phyloP scores from a whole-genome alignment of 2,888 invertebrate genomes.

The Euspilapteryx auroguttella region DNA sequence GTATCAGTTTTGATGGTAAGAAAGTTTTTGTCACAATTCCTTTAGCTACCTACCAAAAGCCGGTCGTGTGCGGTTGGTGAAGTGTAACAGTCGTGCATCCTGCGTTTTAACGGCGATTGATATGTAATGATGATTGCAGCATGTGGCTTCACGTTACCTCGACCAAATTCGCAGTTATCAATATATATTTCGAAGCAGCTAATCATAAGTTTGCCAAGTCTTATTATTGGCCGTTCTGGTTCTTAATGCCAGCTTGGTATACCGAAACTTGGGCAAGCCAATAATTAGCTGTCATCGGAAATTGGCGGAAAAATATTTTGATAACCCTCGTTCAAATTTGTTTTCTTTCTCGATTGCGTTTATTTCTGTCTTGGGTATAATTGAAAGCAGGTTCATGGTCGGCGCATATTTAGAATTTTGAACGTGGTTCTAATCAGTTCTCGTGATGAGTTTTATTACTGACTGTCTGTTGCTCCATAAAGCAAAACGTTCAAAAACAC shows the following conservation, averaged over 20 bases:
- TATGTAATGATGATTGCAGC: conserved; percentile 31
- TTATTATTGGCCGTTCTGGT: conserved; percentile 21
- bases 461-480: conserved; percentile 32
- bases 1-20: neutral
- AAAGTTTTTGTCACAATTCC: neutral
- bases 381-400: conserved; percentile 36
- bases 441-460: conserved; percentile 43
- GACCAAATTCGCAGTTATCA: too few relatives aligned
- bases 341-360: conserved; percentile 31
- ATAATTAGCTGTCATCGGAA: neutral
- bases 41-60: conserved; percentile 9
- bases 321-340: too few relatives aligned
- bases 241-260: too few relatives aligned
- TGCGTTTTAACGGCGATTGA: conserved; percentile 28
- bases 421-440: conserved; percentile 51
- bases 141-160: conserved; percentile 33
- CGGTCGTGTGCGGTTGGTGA: conserved; percentile 19
- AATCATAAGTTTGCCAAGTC: conserved; percentile 35
- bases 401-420: conserved; percentile 25
- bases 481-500: conserved; percentile 28
- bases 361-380: conserved; percentile 18
- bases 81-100: conserved; percentile 47
- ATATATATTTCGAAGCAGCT: too few relatives aligned
- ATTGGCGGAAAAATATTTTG: too few relatives aligned
- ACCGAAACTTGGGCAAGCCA: neutral